Percentiles rank a stretch among this genome's conserved stretches.
Evolutionary conservation across 2,888 invertebrate genomes (phyloP).

Genomic region (Synergus gifuensis): DNA sequence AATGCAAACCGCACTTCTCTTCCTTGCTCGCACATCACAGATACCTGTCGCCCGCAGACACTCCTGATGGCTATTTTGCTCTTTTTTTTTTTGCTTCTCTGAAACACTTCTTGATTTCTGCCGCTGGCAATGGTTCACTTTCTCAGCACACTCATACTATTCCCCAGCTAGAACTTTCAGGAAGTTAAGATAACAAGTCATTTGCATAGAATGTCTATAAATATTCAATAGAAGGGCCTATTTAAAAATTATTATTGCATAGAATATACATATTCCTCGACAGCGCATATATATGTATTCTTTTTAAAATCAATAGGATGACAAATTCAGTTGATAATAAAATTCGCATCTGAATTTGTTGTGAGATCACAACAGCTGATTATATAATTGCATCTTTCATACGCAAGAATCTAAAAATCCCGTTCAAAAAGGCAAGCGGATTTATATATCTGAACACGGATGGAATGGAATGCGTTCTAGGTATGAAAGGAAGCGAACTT

Average conservation of each 20-base stretch:
- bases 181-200: not conserved
- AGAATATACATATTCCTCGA: too few relatives aligned
- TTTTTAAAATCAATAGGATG: too few relatives aligned
- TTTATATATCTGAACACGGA: conserved; percentile 17
- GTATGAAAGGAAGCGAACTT: conserved; percentile 76
- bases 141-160: not conserved
- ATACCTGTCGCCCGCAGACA: conserved; percentile 51
- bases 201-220: not conserved
- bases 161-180: not conserved
- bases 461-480: conserved; percentile 67
- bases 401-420: not conserved
- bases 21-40: conserved; percentile 48
- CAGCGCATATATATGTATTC: too few relatives aligned
- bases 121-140: not conserved
- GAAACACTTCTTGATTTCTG: conserved; percentile 5
- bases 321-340: not conserved
- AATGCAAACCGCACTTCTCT: conserved; percentile 53
- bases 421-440: conserved; percentile 34
- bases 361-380: not conserved
- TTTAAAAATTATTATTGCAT: too few relatives aligned
- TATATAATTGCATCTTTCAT: not conserved
- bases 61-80: conserved; percentile 36
- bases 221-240: too few relatives aligned
- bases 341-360: not conserved
- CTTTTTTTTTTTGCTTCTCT: not conserved